Conservation (phyloP, 1,140 invertebrate genomes). For the Aphaenogaster ashmeadi region DNA sequence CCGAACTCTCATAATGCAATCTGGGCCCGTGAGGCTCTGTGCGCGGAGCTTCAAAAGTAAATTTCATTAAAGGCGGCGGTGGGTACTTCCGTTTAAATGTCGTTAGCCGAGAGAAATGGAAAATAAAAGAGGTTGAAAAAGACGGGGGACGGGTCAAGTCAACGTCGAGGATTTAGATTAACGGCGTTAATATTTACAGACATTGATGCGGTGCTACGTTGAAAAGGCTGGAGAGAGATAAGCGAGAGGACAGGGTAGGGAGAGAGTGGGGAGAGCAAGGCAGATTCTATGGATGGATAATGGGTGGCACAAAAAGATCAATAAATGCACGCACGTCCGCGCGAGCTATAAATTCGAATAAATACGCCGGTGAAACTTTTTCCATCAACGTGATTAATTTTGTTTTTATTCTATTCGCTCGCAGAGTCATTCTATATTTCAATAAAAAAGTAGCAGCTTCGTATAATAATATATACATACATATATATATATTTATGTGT, state of each 20-base stretch:
- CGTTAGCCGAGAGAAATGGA: conserved; percentile 72
- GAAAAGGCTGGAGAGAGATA: conserved; percentile 59
- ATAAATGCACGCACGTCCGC: conserved; percentile 57
- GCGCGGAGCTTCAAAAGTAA: conserved; percentile 82
- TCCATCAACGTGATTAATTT: conserved; percentile 60
- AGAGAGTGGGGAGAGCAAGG: conserved; percentile 6
- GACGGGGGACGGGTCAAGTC: conserved; percentile 52
- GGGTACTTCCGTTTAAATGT: conserved; percentile 81
- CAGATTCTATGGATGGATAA: conserved; percentile 61
- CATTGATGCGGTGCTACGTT: conserved; percentile 43
- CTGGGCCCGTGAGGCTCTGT: conserved; percentile 74
- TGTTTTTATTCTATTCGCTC: conserved; percentile 44
- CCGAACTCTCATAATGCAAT: conserved; percentile 75
- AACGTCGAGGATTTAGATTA: conserved; percentile 74
- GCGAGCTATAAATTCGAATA: conserved; percentile 63
- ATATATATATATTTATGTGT: too few species aligned
- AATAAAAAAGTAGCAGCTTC: conserved; percentile 29
- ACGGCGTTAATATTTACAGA: conserved; percentile 69
- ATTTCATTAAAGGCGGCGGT: conserved; percentile 82
- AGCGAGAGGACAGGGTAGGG: conserved; percentile 25
- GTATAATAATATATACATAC: conserved; percentile 10
- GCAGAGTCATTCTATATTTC: conserved; percentile 14
- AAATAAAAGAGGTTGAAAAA: conserved; percentile 54
- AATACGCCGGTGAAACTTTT: conserved; percentile 64
- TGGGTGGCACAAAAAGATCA: conserved; percentile 64